Conservation (phyloP, 2,888 invertebrate genomes). For the Drosophila demipolita region DNA sequence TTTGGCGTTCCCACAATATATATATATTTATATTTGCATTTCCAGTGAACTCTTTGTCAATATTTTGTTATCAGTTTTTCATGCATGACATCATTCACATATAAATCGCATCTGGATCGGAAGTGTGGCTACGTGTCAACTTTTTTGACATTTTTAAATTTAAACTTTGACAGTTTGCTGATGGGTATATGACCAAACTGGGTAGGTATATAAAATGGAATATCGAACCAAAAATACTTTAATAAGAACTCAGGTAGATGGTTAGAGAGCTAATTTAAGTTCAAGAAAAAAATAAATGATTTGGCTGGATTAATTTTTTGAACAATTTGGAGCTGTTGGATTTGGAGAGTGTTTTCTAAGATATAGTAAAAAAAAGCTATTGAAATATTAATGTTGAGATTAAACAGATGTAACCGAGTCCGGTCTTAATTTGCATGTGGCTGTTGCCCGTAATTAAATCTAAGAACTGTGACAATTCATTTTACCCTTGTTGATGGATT, state of each 20-base stretch:
- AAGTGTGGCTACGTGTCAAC: constrained; percentile 57
- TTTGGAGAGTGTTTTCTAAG: neutral
- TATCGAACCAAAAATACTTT: constrained; percentile 9
- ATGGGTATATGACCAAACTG: constrained; percentile 35
- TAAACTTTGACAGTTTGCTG: constrained; percentile 74
- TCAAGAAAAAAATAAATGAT: neutral
- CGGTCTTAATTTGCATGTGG: constrained; percentile 67
- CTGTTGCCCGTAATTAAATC: constrained; percentile 82
- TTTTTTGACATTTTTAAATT: constrained; percentile 80
- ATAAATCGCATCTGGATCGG: constrained; percentile 49
- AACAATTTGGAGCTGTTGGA: neutral
- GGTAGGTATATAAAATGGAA: neutral
- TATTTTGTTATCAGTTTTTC: constrained; percentile 74
- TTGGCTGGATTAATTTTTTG: neutral
- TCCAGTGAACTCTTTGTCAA: constrained; percentile 57
- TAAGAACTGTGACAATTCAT: constrained; percentile 78
- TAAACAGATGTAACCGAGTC: constrained; percentile 18
- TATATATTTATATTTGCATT: constrained; percentile 24
- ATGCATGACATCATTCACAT: constrained; percentile 78
- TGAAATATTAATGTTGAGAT: neutral
- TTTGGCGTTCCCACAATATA: neutral
- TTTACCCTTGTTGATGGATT: constrained; percentile 43
- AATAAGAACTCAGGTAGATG: constrained; percentile 4
- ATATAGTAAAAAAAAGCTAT: neutral
- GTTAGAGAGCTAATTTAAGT: neutral